phyloP scores from a whole-genome alignment of 1,140 invertebrate genomes.

The Cydia fagiglandana region DNA sequence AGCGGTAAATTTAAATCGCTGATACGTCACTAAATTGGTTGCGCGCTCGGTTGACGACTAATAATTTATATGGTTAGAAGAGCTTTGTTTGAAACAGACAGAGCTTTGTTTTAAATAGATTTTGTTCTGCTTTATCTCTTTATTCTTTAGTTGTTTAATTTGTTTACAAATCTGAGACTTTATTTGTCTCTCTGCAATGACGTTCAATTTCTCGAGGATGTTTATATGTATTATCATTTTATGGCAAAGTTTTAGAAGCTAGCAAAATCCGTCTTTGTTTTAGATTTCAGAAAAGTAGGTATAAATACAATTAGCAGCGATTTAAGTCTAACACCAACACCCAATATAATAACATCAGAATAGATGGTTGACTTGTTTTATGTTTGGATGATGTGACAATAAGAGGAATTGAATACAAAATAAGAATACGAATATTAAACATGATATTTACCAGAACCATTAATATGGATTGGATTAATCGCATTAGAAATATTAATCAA shows the following conservation, averaged over 20 bases:
- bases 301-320: not conserved
- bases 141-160: not conserved
- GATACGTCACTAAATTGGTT: not conserved
- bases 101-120: too few relatives aligned
- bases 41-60: too few relatives aligned
- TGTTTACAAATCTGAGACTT: too few relatives aligned
- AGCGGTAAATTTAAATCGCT: not conserved
- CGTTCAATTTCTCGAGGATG: too few relatives aligned
- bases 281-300: too few relatives aligned
- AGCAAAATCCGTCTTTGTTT: too few relatives aligned
- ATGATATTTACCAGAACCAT: constrained; percentile 46
- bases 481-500: constrained; percentile 45
- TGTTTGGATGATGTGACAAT: not conserved
- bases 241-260: too few relatives aligned
- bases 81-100: too few relatives aligned
- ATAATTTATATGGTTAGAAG: too few relatives aligned
- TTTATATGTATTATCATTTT: too few relatives aligned
- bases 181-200: too few relatives aligned
- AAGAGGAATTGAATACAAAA: not conserved
- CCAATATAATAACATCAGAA: not conserved
- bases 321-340: not conserved
- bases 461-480: constrained; percentile 44
- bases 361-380: not conserved
- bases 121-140: not conserved
- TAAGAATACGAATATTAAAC: constrained; percentile 6